Percentiles rank a stretch among this genome's conserved stretches.
Conservation (phyloP, 2,888 invertebrate species). For the Eudemis profundana region DNA sequence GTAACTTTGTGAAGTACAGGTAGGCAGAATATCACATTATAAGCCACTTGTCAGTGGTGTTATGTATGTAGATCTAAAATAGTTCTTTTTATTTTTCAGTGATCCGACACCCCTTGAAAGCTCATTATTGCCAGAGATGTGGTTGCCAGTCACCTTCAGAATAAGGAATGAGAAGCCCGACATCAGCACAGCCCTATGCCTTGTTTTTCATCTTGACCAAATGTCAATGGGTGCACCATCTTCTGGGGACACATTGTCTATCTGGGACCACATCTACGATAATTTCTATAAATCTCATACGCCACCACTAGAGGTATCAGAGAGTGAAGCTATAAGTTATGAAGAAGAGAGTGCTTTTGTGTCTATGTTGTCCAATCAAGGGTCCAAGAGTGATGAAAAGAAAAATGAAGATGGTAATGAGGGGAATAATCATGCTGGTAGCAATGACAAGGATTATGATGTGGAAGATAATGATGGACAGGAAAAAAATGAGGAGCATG, state of each 20-base stretch:
- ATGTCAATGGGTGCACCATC: slow-evolving; percentile 51
- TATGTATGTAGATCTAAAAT: background rate
- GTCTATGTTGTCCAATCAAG: background rate
- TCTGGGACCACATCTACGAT: slow-evolving; percentile 73
- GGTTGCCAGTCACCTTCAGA: slow-evolving; percentile 61
- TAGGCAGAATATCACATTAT: slow-evolving; percentile 49
- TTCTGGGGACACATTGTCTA: slow-evolving; percentile 57
- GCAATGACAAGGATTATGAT: background rate
- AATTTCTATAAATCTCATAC: slow-evolving; percentile 62
- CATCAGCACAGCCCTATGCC: slow-evolving; percentile 54
- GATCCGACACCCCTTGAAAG: slow-evolving; percentile 76
- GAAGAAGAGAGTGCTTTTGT: slow-evolving; percentile 7
- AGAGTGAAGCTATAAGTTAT: background rate
- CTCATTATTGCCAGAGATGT: slow-evolving; percentile 64
- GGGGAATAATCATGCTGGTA: no score
- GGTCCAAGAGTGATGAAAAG: background rate
- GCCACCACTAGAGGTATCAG: slow-evolving; percentile 17
- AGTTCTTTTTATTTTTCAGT: slow-evolving; percentile 53
- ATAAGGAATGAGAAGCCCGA: slow-evolving; percentile 49
- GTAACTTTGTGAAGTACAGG: slow-evolving; percentile 72
- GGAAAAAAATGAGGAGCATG: background rate
- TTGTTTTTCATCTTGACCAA: slow-evolving; percentile 53
- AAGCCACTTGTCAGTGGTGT: background rate
- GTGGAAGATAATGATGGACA: background rate
- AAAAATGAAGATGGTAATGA: slow-evolving; percentile 1